Evolutionary conservation across 1,140 invertebrate genomes (phyloP), one percentile per base, ranked within the genome.

Genomic region (Wasmannia auropunctata): DNA sequence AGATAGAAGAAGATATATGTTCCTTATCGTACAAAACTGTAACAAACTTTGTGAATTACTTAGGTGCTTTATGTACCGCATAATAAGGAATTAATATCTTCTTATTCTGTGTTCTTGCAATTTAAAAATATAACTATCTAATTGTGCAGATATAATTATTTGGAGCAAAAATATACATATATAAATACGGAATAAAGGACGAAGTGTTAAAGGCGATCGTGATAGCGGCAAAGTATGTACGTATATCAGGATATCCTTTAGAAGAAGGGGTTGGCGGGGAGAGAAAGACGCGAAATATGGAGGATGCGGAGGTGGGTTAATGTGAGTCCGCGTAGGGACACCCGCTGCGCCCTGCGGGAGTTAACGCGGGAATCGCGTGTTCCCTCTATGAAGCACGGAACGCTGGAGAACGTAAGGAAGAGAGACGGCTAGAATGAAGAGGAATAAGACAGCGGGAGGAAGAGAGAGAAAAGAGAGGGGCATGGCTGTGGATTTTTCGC

Each of bases 311-410:
- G 90, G 90, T 87, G 92, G 91, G 89, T 93, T 94, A 94, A 92
- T 93, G 92, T 85, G 90, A 93, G 90, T 92, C 91, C 91, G 91
- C 89, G 92, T 87, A 93, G 93, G 92, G 92, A 93, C 92, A 92
- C 94, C 92, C 89, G 92, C 93, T 94, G 93, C 86, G 93, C 94
- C 72, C 91, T 90, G 91, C 91, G 92, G 93, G 93, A 91, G 93
- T 93, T 95, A 95, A 94, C 93, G 94, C 91, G 92, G 93, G 92
- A 94, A 95, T 94, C 93, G 94, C 94, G 93, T 94, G 94, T 91
- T 91, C 85, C 85, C 67, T 79, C 86, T 88, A 88, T 88, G 87
- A 91, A 92, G 91, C 91, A 88, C 86, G 87, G 76, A 91, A 92
- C 91, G 88, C 65, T 76, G 84, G 79, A 67, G 80, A 63, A 86